phyloP scores from a whole-genome alignment of 2,888 invertebrate genomes.

The Pomacea canaliculata region DNA sequence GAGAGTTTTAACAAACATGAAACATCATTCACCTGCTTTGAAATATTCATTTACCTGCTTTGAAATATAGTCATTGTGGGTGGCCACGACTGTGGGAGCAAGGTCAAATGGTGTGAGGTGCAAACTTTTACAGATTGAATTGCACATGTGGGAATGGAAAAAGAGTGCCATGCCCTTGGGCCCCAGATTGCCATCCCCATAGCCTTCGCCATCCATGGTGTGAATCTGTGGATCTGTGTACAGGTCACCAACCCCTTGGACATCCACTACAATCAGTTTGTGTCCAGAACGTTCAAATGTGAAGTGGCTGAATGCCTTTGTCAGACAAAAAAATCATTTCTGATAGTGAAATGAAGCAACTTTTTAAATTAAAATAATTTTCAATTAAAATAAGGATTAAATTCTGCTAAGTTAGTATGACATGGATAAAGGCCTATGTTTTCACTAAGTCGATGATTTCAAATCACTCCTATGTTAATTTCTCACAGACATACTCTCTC shows the following conservation, averaged over 20 bases:
- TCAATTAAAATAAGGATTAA: too few species aligned
- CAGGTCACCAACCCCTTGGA: constrained; percentile 75
- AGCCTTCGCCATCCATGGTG: constrained; percentile 71
- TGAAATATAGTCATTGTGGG: constrained; percentile 43
- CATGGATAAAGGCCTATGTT: too few species aligned
- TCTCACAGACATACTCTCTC: too few species aligned
- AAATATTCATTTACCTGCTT: constrained; percentile 45
- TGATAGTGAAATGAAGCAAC: too few species aligned
- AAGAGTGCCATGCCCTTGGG: constrained; percentile 75
- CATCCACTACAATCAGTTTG: constrained; percentile 74
- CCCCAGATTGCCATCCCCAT: constrained; percentile 75
- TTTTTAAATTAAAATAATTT: too few species aligned
- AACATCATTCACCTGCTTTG: constrained; percentile 41
- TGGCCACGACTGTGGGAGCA: constrained; percentile 66
- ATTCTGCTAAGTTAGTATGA: too few species aligned
- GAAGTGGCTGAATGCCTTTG: constrained; percentile 75
- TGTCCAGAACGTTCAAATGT: constrained; percentile 76
- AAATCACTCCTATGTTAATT: too few species aligned
- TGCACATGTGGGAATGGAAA: constrained; percentile 75
- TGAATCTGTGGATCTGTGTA: constrained; percentile 76
- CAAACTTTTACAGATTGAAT: constrained; percentile 73
- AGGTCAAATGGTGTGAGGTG: constrained; percentile 73
- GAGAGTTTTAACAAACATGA: too few species aligned
- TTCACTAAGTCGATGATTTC: too few species aligned
- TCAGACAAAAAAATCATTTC: neutral